Evolutionary conservation across 2,888 invertebrate species (phyloP), one percentile per base, ranked within the genome.

Genomic region (Drosophila histrio): DNA sequence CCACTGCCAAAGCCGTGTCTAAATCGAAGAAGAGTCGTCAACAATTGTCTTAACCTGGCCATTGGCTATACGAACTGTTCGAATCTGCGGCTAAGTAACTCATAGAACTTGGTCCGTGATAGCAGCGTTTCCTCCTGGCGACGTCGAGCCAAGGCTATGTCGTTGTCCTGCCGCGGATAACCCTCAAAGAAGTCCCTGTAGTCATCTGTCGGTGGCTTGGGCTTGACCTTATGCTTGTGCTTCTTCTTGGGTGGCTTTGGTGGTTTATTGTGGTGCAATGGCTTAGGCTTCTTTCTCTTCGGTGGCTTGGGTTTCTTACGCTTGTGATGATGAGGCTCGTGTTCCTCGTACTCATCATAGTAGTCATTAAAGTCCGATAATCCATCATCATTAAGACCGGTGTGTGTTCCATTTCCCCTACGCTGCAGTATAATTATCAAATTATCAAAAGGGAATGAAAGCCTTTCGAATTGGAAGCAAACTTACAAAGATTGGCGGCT

Each of bases 1-100:
- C 94, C 95, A 0, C 24, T 26, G 4, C 78, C 81, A 13, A 79
- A 64, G 6, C 71, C 76, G 6, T 84, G 77, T 11, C 90, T 90
- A 28, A 28, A n/a, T 6, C 6, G 11, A 21, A 11, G 30, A 3
- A 28, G 3, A 19, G 17, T 1, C 17, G 17, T 49, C 26, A 13
- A 6, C n/a, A 30, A 30, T 15, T 13, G 13, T 13, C 4, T 41
- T 41, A 15, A 30, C 13, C 9, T 2, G n/a, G 15, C 21, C n/a
- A 4, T 3, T 1, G 3, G 6, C 3, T 24, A 21, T 39, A 80
- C 83, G 19, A 52, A 84, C 89, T 86, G 72, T 62, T 79, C 60
- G 13, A 90, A 76, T 28, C 78, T 64, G 17, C 72, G 72, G 3
- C 69, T 75, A 5, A 89, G 70, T 39, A 83, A 77, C 8, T 74